phyloP scores from a whole-genome alignment of 1,140 invertebrate species.

The Drosophila hydei region DNA sequence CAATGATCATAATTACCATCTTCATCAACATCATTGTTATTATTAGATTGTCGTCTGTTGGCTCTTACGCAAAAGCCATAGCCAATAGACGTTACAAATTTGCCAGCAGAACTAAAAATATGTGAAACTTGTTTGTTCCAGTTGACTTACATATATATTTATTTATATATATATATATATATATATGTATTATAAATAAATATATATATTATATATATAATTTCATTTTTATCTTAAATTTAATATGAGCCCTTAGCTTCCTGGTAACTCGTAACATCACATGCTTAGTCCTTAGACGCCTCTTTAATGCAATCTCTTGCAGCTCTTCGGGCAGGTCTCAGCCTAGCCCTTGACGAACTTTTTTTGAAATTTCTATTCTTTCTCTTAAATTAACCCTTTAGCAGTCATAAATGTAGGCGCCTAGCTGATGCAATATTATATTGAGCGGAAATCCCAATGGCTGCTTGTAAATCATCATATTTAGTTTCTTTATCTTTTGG shows the following conservation, averaged over 20 bases:
- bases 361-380: not conserved
- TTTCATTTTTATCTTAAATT: too few species aligned
- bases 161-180: too few species aligned
- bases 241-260: not conserved
- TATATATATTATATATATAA: too few species aligned
- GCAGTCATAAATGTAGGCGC: not conserved
- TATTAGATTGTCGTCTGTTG: not conserved
- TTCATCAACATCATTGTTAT: not conserved
- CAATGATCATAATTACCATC: constrained; percentile 24
- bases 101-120: constrained; percentile 20
- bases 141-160: too few species aligned
- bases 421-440: constrained; percentile 1
- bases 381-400: not conserved
- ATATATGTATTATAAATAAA: too few species aligned
- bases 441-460: not conserved
- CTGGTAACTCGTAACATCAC: too few species aligned
- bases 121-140: not conserved
- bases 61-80: constrained; percentile 33
- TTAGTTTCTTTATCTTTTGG: not conserved
- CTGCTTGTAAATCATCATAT: not conserved
- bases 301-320: too few species aligned
- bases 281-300: too few species aligned
- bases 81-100: constrained; percentile 29
- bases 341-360: too few species aligned
- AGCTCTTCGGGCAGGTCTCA: too few species aligned